Evolutionary conservation across 2,888 invertebrate genomes (phyloP), one percentile per base, ranked within the genome.

Genomic region (Pseudococcus viburni): DNA sequence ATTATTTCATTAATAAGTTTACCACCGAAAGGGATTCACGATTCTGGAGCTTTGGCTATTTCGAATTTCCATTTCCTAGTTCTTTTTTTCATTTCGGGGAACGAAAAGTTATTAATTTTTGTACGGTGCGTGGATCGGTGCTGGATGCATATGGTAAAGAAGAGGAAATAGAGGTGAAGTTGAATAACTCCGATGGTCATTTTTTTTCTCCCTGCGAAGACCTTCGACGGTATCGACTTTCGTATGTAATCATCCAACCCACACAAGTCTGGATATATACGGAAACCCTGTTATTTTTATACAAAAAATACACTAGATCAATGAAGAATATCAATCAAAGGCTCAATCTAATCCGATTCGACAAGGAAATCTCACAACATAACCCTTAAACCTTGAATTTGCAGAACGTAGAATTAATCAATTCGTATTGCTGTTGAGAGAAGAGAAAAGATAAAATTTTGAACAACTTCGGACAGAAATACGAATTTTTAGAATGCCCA

Each of bases 1-100:
- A 73, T 73, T 73, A 73, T 73, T 73, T 33, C 33, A 12, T 73
- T 33, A 33, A 64, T 64, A 55, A 55, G 33, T 73, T 33, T 73
- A 73, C 73, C 33, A 33, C 73, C 73, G 73, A 73, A 73, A 73
- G 73, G 73, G 39, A 39, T 39, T 73, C 73, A 73, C 73, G 73
- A 73, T 42, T 42, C 12, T 73, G 33, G 19, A 73, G 33, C 17
- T 33, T 73, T 55, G 55, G 55, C n/a, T 19, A 12, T 17, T 39
- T 33, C 39, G 8, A 33, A 73, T 33, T 73, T 73, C 73, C 9
- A 73, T 73, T 73, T 73, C 73, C 73, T 73, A 1, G 11, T 26
- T 26, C 12, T 59, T 59, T 42, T 42, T 42, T 42, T 42, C 42
- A 9, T 42, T 42, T 42, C 42, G 42, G 59, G n/a, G n/a, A 8